Base-by-base conservation (phyloP, 2,113 vertebrate genomes). In the Hemichromis elongatus region DNA sequence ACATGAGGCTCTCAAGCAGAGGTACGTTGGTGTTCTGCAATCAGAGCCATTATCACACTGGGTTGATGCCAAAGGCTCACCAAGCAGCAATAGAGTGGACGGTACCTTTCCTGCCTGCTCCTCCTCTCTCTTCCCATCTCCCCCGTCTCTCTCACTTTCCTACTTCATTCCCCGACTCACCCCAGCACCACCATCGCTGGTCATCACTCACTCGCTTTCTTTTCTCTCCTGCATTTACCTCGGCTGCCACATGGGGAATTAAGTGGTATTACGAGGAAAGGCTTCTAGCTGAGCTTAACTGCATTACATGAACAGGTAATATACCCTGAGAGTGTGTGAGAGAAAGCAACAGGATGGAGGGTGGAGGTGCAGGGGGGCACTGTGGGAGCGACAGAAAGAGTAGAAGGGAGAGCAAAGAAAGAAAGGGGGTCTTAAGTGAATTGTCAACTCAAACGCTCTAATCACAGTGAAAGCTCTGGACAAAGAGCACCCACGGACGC, bases 191-290 rank as follows among this genome's bases (percentile, higher is more conserved):
- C 59, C 86, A 79, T 42, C 47, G 4, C 59, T 77, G 86, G 57
- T 59, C 83, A 68, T 80, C 78, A 21, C 52, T 78, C 70, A 56
- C 95, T 95, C 96, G 95, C 93, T 95, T 96, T 96, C 95, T 95
- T 18, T 66, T 66, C 88, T 77, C 78, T 77, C 83, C 55, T 88
- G 80, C 96, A 97, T 96, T 96, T 97, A 97, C 96, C 96, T 97
- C 28, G 26, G 33, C 91, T 88, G 81, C 97, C 97, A 96, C 96
- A 97, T 97, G 94, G 96, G 96, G 97, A 98, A 98, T 98, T 98
- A 98, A 98, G 97, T 98, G 97, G 97, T 96, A 97, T 98, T 98
- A 97, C 95, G 94, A 96, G 97, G 97, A 97, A 98, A 97, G 96
- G 97, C 96, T 97, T 97, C 92, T 93, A 80, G 93, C 97, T 97